Base-by-base conservation (phyloP, 2,888 invertebrate species). In the Encarsia formosa region DNA sequence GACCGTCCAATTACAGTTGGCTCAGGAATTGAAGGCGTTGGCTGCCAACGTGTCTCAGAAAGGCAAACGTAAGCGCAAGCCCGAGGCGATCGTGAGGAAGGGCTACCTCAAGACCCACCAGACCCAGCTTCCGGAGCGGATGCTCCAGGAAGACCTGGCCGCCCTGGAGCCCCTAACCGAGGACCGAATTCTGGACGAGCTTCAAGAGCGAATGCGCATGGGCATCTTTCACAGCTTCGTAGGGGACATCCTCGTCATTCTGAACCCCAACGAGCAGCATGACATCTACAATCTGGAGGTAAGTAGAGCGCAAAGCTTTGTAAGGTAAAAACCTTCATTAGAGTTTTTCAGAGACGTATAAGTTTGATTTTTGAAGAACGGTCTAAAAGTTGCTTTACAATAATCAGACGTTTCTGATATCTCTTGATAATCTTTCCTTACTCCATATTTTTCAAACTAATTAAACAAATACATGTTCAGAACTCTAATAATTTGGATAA, bases 61-160 rank as follows among this genome's bases (percentile, higher is more conserved):
- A 70, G 79, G 61, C 72, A 78, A 55, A 77, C 77, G 49, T 64
- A 77, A 50, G 59, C 81, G 49, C 76, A 77, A 62, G 75, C 71
- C 51, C 74, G 81, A 71, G 75, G 80, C 56, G 72, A 81, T 65
- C 47, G 69, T 73, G 20, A 64, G 69, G 39, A 73, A 73, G 53
- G 74, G 74, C 45, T 71, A 70, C 49, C 57, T 76, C 3, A 76
- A 75, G 66, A 63, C 61, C 26, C 64, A 65, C 47, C 70, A 71
- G 45, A 65, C 65, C 3, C 73, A 75, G 19, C 79, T 81, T 51
- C 79, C 84, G 6, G 86, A 89, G 66, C 79, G 80, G 2, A 87
- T 92, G 86, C 81, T 84, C 65, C 84, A 85, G 1, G 92, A 92
- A 76, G 91, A 92, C 76, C 76, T 92, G 56, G 90, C 91, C 0